These are phyloP conservation scores for Equus quagga DNA, from an alignment of 2,113 vertebrate genomes.

Conservation along the genomic window DNA sequence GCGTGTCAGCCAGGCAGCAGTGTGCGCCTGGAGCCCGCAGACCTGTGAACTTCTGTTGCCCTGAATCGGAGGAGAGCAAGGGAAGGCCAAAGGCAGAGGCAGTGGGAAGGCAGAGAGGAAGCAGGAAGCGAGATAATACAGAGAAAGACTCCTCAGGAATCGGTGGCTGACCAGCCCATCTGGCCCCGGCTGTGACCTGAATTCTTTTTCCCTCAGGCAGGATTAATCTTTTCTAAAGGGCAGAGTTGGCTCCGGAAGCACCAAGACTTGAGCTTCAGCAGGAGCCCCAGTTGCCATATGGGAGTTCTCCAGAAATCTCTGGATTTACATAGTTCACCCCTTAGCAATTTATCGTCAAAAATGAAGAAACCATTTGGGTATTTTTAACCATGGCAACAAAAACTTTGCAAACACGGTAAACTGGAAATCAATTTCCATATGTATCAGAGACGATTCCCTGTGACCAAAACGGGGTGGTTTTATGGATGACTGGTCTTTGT, in stretches of 20 bases:
- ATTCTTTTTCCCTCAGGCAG: constrained; percentile 52
- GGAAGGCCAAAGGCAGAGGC: neutral
- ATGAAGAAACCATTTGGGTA: constrained; percentile 34
- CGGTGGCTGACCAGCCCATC: neutral
- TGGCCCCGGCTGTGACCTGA: neutral
- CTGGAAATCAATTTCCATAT: constrained; percentile 59
- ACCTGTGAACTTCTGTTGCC: neutral
- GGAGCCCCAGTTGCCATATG: neutral
- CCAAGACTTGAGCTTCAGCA: neutral
- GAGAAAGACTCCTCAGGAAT: neutral
- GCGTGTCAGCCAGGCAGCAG: neutral
- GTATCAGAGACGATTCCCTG: neutral
- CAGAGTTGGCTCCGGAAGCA: neutral
- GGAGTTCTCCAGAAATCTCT: constrained; percentile 57
- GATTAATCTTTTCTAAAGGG: constrained; percentile 45
- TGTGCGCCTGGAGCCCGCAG: neutral
- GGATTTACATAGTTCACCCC: constrained; percentile 47
- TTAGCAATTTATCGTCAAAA: constrained; percentile 53
- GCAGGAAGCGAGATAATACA: neutral
- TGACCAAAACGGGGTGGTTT: neutral
- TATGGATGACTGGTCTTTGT: neutral
- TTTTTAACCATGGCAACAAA: constrained; percentile 73
- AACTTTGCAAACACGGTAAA: neutral
- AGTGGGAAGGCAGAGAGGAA: neutral
- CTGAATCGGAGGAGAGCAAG: neutral